These are phyloP conservation scores for Phymorhynchus buccinoides DNA, from an alignment of 1,140 invertebrate genomes.

Conservation along the genomic window DNA sequence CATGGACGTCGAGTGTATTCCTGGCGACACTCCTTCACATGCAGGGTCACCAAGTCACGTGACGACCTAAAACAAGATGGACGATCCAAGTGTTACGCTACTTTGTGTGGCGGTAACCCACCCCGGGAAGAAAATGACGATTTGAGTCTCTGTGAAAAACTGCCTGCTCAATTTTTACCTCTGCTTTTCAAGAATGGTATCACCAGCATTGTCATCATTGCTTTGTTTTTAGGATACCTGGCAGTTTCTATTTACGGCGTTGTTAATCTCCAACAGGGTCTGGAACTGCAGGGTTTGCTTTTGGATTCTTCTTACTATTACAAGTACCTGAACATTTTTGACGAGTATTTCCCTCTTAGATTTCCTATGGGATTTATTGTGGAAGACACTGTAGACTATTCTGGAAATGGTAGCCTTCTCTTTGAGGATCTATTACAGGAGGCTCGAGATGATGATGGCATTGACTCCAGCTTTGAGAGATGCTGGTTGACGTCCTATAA, in stretches of 20 bases:
- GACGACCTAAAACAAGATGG: conserved; percentile 35
- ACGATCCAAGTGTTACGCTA: not conserved
- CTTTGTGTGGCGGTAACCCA: conserved; percentile 32
- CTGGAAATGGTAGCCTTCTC: conserved; percentile 1
- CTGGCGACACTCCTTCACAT: conserved; percentile 31
- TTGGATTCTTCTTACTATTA: conserved; percentile 66
- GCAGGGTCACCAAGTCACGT: conserved; percentile 19
- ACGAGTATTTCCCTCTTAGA: conserved; percentile 38
- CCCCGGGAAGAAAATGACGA: conserved; percentile 20
- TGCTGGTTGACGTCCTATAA: conserved; percentile 46
- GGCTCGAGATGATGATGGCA: conserved; percentile 24
- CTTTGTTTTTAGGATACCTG: conserved; percentile 88
- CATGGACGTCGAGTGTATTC: conserved; percentile 87
- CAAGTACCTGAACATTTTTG: conserved; percentile 33
- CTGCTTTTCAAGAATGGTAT: conserved; percentile 74
- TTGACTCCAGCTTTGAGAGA: conserved; percentile 36
- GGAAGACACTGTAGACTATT: conserved; percentile 25
- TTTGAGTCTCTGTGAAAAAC: conserved; percentile 40
- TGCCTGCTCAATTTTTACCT: conserved; percentile 39
- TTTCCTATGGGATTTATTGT: conserved; percentile 44
- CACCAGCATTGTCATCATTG: conserved; percentile 78
- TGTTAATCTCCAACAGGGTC: conserved; percentile 86
- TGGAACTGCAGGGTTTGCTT: conserved; percentile 79
- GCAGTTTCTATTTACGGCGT: conserved; percentile 90
- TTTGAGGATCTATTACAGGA: conserved; percentile 34